phyloP scores from a whole-genome alignment of 2,797 vertebrate species.

The Acanthis flammea region DNA sequence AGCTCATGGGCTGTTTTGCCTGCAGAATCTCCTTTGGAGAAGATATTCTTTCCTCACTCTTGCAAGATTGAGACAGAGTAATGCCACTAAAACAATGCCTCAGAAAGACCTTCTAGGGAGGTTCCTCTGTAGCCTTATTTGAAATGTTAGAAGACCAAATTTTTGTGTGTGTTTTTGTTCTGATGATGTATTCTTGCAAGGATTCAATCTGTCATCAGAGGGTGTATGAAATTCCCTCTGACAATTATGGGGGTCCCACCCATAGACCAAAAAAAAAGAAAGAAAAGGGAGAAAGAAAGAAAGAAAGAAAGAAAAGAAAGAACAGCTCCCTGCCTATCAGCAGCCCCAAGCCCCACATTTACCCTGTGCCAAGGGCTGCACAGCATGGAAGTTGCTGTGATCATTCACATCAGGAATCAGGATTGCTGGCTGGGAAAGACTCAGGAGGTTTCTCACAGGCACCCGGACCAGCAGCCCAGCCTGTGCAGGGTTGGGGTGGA shows the following conservation, averaged over 20 bases:
- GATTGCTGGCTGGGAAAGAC: not conserved
- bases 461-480: not conserved
- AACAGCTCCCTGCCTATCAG: not conserved
- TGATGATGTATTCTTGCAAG: conserved; percentile 53
- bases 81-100: conserved; percentile 55
- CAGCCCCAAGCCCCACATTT: not conserved
- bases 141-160: conserved; percentile 37
- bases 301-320: not conserved
- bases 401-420: conserved; percentile 30
- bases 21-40: conserved; percentile 32
- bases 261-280: not conserved
- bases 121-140: conserved; percentile 26
- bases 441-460: not conserved
- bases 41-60: conserved; percentile 40
- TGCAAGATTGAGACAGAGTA: not conserved
- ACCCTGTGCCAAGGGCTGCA: conserved; percentile 11
- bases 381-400: conserved; percentile 22
- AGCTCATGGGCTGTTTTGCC: not conserved
- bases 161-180: not conserved
- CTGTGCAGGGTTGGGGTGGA: not conserved
- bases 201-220: conserved; percentile 42
- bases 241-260: conserved; percentile 23
- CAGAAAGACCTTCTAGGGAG: conserved; percentile 55
- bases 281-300: not conserved
- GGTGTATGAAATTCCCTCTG: not conserved